Conservation (phyloP, 2,113 vertebrate species). For the Entelurus aequoreus region DNA sequence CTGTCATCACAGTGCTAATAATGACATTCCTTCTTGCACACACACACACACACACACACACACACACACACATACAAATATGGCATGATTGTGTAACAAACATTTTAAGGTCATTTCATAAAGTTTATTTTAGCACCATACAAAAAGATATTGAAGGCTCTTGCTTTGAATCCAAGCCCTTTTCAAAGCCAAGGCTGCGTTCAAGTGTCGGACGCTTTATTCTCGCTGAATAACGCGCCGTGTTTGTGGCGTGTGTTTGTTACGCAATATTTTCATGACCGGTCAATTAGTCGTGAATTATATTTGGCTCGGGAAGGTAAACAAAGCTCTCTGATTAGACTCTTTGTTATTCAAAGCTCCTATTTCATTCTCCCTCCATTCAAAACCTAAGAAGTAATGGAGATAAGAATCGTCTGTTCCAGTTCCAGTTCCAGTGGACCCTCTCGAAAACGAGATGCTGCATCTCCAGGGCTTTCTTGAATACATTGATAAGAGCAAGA, state of each 20-base stretch:
- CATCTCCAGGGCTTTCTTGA: too few relatives aligned
- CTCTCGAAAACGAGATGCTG: too few relatives aligned
- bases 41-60: constrained; percentile 8
- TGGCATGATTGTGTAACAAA: constrained; percentile 14
- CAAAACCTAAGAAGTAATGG: not conserved
- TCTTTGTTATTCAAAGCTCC: not conserved
- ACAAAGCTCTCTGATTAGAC: constrained; percentile 15
- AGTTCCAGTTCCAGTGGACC: too few relatives aligned
- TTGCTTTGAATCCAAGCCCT: too few relatives aligned
- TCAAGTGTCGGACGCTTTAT: not conserved
- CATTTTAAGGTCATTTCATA: not conserved
- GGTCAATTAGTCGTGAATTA: constrained; percentile 15
- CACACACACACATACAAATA: not conserved
- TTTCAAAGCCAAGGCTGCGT: not conserved
- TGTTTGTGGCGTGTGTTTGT: constrained; percentile 4
- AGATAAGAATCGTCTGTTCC: too few relatives aligned
- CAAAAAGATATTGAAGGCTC: not conserved
- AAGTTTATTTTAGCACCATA: not conserved
- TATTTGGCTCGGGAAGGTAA: constrained; percentile 18
- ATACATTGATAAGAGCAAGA: too few relatives aligned
- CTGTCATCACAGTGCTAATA: constrained; percentile 49
- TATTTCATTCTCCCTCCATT: constrained; percentile 1
- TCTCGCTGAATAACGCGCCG: constrained; percentile 3
- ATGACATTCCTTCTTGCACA: constrained; percentile 52
- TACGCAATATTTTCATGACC: constrained; percentile 35